phyloP scores from a whole-genome alignment of 2,797 vertebrate species.

The Acanthornis magna region DNA sequence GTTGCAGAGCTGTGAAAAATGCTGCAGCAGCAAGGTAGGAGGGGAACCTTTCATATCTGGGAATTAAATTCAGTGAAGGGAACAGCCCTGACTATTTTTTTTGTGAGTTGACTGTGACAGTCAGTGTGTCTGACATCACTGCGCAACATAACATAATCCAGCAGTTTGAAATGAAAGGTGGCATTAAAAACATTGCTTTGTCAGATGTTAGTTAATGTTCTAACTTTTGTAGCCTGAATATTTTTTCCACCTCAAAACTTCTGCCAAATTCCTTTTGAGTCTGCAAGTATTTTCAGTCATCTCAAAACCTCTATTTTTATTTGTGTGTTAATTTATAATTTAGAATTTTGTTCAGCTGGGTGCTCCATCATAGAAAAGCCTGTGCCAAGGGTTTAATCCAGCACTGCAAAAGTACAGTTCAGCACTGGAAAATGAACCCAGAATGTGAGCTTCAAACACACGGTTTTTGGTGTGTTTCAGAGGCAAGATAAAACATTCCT shows the following conservation, averaged over 20 bases:
- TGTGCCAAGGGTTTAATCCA: background rate
- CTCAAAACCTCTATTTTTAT: background rate
- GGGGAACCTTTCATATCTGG: background rate
- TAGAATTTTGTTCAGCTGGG: background rate
- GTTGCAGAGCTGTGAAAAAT: background rate
- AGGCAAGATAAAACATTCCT: background rate
- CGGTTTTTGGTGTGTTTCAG: background rate
- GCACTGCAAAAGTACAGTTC: rapidly evolving
- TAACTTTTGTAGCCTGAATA: background rate
- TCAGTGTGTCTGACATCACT: background rate
- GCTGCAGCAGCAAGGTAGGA: background rate
- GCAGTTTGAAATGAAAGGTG: background rate
- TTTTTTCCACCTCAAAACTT: background rate
- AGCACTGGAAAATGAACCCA: background rate
- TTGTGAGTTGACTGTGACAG: background rate
- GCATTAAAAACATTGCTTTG: background rate
- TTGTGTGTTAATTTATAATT: background rate
- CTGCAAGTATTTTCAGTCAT: background rate
- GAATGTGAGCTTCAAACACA: background rate
- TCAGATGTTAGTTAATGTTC: background rate
- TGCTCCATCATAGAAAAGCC: background rate
- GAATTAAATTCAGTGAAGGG: background rate
- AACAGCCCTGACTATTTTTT: background rate
- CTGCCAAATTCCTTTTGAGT: background rate
- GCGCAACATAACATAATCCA: background rate